phyloP scores from a whole-genome alignment of 2,888 invertebrate genomes.

The Physocephala rufipes region DNA sequence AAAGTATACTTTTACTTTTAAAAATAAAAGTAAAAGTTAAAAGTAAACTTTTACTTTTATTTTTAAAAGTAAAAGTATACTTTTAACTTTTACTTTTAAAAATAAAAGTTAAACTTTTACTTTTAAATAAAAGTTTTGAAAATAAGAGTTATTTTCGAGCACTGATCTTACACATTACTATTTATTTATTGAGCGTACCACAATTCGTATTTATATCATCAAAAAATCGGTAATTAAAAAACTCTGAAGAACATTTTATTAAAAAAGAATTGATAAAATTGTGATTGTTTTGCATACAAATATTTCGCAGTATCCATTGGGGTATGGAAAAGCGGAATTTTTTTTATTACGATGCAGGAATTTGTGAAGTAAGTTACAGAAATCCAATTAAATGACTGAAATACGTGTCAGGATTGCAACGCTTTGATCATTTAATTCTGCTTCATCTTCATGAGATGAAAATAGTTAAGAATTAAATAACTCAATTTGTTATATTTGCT shows the following conservation, averaged over 20 bases:
- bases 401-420: constrained; percentile 52
- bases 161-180: too few species aligned
- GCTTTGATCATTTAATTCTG: neutral
- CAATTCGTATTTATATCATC: too few species aligned
- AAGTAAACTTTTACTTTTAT: too few species aligned
- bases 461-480: neutral
- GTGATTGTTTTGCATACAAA: neutral
- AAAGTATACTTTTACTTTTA: too few species aligned
- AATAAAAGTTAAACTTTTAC: too few species aligned
- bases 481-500: constrained; percentile 17
- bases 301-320: neutral
- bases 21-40: too few species aligned
- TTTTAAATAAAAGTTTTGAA: too few species aligned
- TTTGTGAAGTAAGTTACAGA: constrained; percentile 48
- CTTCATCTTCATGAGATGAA: constrained; percentile 4
- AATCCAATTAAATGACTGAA: constrained; percentile 55
- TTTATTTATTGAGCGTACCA: too few species aligned
- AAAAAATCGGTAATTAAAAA: too few species aligned
- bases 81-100: too few species aligned
- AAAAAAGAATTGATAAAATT: constrained; percentile 8
- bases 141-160: too few species aligned
- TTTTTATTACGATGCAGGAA: constrained; percentile 57
- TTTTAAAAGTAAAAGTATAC: too few species aligned
- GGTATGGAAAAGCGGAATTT: constrained; percentile 51
- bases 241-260: neutral